Evolutionary conservation across 2,797 vertebrate genomes (phyloP).

Genomic region (Pyrrhura leucotis): DNA sequence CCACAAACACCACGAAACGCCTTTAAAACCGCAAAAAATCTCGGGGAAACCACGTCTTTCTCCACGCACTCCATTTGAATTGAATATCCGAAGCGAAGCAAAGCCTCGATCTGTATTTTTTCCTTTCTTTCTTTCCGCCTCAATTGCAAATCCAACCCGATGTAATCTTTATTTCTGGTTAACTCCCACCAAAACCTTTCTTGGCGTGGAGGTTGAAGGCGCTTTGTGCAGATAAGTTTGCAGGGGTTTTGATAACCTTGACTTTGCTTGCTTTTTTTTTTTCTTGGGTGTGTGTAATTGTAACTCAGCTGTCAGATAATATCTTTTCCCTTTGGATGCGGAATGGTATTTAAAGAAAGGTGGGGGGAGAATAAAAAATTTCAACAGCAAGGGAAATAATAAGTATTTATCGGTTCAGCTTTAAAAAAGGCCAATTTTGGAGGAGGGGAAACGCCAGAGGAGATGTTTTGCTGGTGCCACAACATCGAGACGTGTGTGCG

Average conservation of each 20-base stretch:
- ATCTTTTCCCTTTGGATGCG: neutral
- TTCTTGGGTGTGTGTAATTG: neutral
- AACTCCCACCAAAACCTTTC: neutral
- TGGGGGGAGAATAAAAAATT: rapidly evolving
- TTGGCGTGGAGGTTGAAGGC: neutral
- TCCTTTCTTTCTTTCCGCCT: neutral
- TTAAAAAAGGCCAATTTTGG: neutral
- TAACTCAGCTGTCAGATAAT: neutral
- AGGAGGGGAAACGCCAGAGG: neutral
- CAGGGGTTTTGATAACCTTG: conserved; percentile 72
- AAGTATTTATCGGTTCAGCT: neutral
- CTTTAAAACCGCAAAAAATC: neutral
- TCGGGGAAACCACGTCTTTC: neutral
- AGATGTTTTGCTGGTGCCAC: neutral
- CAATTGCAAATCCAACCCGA: neutral
- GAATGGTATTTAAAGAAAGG: neutral
- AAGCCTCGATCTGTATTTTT: neutral
- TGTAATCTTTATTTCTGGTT: neutral
- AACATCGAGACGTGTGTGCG: neutral
- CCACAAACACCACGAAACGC: neutral
- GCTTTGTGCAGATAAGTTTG: conserved; percentile 13
- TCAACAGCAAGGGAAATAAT: neutral
- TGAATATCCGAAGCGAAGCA: neutral
- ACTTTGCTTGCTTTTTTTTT: conserved; percentile 52
- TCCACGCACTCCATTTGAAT: neutral